Evolutionary conservation across 2,797 vertebrate genomes (phyloP).

Genomic region (Thamnophis elegans): DNA sequence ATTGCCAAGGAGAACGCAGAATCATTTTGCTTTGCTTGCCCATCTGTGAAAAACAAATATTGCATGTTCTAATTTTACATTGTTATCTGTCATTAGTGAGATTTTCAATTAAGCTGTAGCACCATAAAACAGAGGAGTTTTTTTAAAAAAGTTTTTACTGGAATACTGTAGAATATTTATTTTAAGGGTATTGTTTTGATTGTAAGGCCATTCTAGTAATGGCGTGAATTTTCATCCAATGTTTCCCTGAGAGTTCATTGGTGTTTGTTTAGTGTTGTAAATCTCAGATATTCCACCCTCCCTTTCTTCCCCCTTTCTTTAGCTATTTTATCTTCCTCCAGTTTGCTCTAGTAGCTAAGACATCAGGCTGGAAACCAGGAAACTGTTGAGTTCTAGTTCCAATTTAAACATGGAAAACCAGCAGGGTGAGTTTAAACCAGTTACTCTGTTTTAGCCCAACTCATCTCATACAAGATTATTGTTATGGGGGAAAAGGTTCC

Average conservation of each 20-base stretch:
- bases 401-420: neutral
- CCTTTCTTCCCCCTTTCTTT: neutral
- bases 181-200: neutral
- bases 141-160: neutral
- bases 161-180: neutral
- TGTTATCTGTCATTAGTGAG: constrained; percentile 32
- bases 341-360: neutral
- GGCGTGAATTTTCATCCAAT: neutral
- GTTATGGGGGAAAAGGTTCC: neutral
- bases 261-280: neutral
- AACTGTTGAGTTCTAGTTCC: neutral
- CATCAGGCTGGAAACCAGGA: neutral
- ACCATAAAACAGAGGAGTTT: neutral
- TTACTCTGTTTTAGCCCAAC: neutral
- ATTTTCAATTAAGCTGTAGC: constrained; percentile 31
- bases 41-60: constrained; percentile 42
- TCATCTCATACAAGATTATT: neutral
- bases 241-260: neutral
- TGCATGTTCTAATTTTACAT: constrained; percentile 24
- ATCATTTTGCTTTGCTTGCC: constrained; percentile 9
- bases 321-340: neutral
- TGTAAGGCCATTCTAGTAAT: neutral
- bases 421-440: neutral
- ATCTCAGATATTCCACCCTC: neutral
- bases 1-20: constrained; percentile 10